Percentiles rank a stretch among this genome's conserved stretches.
Conservation (phyloP, 2,113 vertebrate species). For the Ptychochromis oligacanthus region DNA sequence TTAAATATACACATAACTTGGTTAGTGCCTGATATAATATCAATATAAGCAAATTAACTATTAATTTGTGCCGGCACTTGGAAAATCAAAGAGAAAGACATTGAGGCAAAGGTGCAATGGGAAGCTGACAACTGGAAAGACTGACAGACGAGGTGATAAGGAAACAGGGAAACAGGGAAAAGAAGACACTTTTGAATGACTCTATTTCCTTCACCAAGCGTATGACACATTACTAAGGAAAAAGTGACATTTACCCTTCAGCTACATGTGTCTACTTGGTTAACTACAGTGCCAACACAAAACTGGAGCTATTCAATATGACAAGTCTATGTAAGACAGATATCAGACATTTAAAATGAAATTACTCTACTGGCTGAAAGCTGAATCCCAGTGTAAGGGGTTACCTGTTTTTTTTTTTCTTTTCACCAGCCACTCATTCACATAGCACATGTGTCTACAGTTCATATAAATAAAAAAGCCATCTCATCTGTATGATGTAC, state of each 20-base stretch:
- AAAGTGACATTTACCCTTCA: slow-evolving; percentile 52
- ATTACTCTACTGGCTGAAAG: neutral
- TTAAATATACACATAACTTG: neutral
- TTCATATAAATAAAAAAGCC: neutral
- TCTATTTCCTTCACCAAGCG: slow-evolving; percentile 32
- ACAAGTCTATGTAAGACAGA: slow-evolving; percentile 19
- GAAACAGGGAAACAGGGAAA: slow-evolving; percentile 33
- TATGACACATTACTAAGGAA: slow-evolving; percentile 46
- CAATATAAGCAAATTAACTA: too few species aligned
- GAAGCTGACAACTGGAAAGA: slow-evolving; percentile 9
- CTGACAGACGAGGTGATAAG: neutral
- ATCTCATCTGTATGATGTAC: neutral
- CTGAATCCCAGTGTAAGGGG: neutral
- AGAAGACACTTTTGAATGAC: slow-evolving; percentile 52
- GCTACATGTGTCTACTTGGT: slow-evolving; percentile 37
- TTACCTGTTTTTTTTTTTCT: neutral
- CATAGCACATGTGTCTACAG: neutral
- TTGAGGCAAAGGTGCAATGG: neutral
- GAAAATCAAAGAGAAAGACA: neutral
- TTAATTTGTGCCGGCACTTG: neutral
- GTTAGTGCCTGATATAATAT: too few species aligned
- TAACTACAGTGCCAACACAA: slow-evolving; percentile 29
- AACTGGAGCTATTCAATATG: slow-evolving; percentile 21
- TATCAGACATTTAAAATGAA: slow-evolving; percentile 17
- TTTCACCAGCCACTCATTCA: neutral